A percentile compares a stretch with the other conserved stretches of the same genome.
phyloP scores from a whole-genome alignment of 2,888 invertebrate species.

The Tenthredo amoena region DNA sequence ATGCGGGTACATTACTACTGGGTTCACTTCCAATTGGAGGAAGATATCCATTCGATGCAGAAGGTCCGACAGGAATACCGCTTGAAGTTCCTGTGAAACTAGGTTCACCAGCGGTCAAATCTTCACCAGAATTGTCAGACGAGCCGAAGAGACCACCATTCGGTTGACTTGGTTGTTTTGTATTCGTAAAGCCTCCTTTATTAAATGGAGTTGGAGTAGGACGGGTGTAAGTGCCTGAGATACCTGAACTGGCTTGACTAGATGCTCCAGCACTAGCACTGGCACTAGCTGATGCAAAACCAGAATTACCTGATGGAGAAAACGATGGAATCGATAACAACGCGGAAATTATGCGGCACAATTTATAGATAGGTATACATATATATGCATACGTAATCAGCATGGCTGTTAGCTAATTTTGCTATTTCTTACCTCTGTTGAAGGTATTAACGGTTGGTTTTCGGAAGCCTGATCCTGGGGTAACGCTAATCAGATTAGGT shows the following conservation, averaged over 20 bases:
- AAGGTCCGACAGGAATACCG: conserved; percentile 34
- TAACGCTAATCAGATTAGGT: conserved; percentile 19
- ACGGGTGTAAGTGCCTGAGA: neutral
- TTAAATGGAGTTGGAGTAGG: neutral
- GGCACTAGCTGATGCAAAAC: conserved; percentile 15
- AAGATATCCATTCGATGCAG: conserved; percentile 64
- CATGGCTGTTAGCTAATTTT: neutral
- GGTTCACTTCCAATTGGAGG: conserved; percentile 66
- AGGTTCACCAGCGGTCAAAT: conserved; percentile 61
- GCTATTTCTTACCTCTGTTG: conserved; percentile 22
- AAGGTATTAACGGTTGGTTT: conserved; percentile 5
- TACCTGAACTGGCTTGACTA: conserved; percentile 13
- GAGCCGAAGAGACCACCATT: conserved; percentile 52
- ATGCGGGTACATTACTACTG: conserved; percentile 63
- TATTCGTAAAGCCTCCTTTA: neutral
- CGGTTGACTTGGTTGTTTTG: neutral
- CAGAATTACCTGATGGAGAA: conserved; percentile 27
- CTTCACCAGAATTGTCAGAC: conserved; percentile 54
- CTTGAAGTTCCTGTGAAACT: conserved; percentile 51
- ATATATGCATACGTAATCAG: neutral
- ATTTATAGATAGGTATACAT: neutral
- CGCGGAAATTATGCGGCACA: neutral
- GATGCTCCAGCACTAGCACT: conserved; percentile 37
- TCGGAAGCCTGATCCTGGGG: conserved; percentile 16
- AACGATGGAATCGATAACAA: conserved; percentile 19